Conservation (phyloP, 2,113 vertebrate species). For the Charina bottae region DNA sequence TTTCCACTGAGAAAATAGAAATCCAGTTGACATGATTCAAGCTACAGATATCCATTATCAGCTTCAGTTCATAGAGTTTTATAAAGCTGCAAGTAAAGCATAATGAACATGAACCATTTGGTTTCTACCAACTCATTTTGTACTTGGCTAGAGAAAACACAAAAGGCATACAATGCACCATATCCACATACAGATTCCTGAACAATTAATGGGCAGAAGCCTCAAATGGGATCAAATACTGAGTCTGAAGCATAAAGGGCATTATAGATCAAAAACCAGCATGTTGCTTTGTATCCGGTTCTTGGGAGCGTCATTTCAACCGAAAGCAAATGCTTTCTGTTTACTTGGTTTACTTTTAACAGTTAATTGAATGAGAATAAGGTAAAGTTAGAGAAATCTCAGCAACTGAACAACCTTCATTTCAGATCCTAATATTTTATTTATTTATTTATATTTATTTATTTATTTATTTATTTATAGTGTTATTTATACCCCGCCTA, state of each 20-base stretch:
- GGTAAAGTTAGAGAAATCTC: background rate
- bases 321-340: background rate
- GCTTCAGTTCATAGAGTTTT: background rate
- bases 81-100: background rate
- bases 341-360: background rate
- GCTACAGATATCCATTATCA: background rate
- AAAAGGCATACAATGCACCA: slow-evolving; percentile 13
- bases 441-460: too few species aligned
- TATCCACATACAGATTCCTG: background rate
- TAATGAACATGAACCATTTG: background rate
- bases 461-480: too few species aligned
- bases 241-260: background rate
- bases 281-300: background rate
- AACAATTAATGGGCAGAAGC: slow-evolving; percentile 7
- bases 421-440: background rate
- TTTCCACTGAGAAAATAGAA: too few species aligned
- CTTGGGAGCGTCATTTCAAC: background rate
- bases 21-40: too few species aligned
- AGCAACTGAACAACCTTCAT: background rate
- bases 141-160: background rate
- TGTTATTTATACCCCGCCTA: too few species aligned
- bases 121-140: background rate
- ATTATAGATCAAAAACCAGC: background rate
- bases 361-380: background rate
- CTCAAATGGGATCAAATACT: background rate